phyloP scores from a whole-genome alignment of 2,888 invertebrate genomes.

The Torymus tubicola region DNA sequence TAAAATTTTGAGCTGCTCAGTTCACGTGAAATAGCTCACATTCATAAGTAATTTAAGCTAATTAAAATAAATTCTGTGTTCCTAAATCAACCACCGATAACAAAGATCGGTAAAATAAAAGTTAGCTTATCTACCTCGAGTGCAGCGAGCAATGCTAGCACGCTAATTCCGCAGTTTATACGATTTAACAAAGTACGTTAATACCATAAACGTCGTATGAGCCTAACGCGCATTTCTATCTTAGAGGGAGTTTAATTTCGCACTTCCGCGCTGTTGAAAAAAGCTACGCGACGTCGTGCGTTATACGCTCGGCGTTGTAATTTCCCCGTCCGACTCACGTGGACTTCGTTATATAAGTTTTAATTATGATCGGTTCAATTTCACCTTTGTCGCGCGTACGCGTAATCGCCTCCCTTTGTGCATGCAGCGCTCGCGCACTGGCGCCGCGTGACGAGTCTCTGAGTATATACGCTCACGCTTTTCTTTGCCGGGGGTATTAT shows the following conservation, averaged over 20 bases:
- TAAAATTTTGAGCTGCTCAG: too few species aligned
- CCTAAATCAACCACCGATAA: too few species aligned
- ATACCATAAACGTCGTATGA: too few species aligned
- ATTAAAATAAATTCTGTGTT: too few species aligned
- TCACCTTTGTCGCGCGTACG: conserved; percentile 20
- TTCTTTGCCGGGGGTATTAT: neutral
- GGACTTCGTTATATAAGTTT: conserved; percentile 40
- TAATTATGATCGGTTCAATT: conserved; percentile 44
- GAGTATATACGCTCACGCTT: neutral
- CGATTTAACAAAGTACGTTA: too few species aligned
- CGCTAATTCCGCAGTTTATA: too few species aligned
- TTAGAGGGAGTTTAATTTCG: neutral
- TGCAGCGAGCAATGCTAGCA: too few species aligned
- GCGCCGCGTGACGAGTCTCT: too few species aligned
- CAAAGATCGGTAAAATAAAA: too few species aligned
- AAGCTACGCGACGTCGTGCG: neutral
- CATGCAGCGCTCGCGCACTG: neutral
- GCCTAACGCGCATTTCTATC: neutral
- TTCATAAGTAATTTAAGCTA: too few species aligned
- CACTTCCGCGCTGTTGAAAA: neutral
- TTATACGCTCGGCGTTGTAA: neutral
- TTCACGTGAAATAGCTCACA: too few species aligned
- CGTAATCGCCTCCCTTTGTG: conserved; percentile 30
- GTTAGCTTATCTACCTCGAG: too few species aligned
- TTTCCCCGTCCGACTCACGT: conserved; percentile 12